A percentile compares a stretch with the other conserved stretches of the same genome.
Conservation (phyloP, 2,113 vertebrate species). For the Progne subis region DNA sequence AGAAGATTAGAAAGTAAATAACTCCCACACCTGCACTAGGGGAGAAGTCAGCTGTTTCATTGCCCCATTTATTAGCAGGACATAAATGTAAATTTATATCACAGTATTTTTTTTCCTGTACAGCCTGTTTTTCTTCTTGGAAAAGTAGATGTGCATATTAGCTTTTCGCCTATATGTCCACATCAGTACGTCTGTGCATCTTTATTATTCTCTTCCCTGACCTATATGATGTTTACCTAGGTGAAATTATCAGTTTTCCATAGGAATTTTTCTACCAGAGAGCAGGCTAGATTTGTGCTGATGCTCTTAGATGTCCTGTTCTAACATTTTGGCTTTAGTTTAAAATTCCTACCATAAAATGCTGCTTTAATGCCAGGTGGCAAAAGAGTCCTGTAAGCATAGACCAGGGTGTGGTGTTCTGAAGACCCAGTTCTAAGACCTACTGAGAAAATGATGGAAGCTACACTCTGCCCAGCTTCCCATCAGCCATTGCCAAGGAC, state of each 20-base stretch:
- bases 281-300: not conserved
- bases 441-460: not conserved
- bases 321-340: not conserved
- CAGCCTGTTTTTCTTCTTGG: not conserved
- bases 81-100: constrained; percentile 71
- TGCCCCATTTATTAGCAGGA: constrained; percentile 75
- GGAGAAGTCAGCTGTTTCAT: constrained; percentile 84
- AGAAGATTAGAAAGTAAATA: constrained; percentile 89
- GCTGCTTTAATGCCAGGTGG: not conserved
- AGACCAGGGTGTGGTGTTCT: not conserved
- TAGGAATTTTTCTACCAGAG: not conserved
- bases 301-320: not conserved
- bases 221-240: not conserved
- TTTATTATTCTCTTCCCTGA: not conserved
- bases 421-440: not conserved
- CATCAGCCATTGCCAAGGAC: not conserved
- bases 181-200: not conserved
- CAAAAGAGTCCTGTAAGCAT: not conserved
- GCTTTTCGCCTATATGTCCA: not conserved
- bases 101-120: constrained; percentile 11
- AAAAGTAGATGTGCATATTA: not conserved
- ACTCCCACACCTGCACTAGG: constrained; percentile 79
- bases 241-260: not conserved
- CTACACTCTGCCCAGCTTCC: not conserved
- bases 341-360: not conserved